phyloP scores from a whole-genome alignment of 92 coral and sea anemone species.

The Paragorgia papillata region DNA sequence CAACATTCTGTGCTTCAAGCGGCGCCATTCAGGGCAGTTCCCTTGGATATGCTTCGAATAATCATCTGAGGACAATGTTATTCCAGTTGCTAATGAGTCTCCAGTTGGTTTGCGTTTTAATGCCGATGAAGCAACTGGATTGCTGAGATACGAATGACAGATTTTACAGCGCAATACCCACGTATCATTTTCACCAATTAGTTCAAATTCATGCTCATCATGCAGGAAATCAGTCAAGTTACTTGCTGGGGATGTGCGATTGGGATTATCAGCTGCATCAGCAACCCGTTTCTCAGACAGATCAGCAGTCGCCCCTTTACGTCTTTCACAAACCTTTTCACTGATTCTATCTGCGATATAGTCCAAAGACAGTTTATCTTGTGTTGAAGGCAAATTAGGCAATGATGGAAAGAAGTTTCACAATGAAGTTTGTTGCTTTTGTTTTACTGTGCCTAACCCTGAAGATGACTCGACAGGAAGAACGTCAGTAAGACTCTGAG shows the following conservation, averaged over 20 bases:
- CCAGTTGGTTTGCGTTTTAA: conserved; percentile 35
- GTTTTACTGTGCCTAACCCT: background rate
- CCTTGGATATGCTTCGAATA: conserved; percentile 18
- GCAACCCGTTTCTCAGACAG: conserved; percentile 20
- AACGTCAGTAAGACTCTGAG: too few species aligned
- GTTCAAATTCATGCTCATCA: conserved; percentile 25
- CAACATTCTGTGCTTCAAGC: conserved; percentile 11
- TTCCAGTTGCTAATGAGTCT: conserved; percentile 27
- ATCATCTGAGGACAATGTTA: conserved; percentile 20
- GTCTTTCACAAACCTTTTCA: conserved; percentile 15
- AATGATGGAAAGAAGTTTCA: background rate
- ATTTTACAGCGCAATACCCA: conserved; percentile 30
- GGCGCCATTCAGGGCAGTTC: conserved; percentile 6
- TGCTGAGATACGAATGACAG: conserved; percentile 28
- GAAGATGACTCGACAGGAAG: too few species aligned
- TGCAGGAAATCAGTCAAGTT: conserved; percentile 28
- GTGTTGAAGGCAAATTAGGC: conserved; percentile 6
- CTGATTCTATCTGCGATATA: conserved; percentile 37
- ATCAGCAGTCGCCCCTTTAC: background rate
- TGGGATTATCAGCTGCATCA: conserved; percentile 11
- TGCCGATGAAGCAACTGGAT: conserved; percentile 29
- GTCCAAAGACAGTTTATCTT: conserved; percentile 10
- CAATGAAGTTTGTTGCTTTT: conserved; percentile 27
- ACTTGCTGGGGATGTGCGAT: conserved; percentile 25
- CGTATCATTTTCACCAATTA: conserved; percentile 34